Base-by-base conservation (phyloP, 2,888 invertebrate genomes). In the Melanophora roralis region DNA sequence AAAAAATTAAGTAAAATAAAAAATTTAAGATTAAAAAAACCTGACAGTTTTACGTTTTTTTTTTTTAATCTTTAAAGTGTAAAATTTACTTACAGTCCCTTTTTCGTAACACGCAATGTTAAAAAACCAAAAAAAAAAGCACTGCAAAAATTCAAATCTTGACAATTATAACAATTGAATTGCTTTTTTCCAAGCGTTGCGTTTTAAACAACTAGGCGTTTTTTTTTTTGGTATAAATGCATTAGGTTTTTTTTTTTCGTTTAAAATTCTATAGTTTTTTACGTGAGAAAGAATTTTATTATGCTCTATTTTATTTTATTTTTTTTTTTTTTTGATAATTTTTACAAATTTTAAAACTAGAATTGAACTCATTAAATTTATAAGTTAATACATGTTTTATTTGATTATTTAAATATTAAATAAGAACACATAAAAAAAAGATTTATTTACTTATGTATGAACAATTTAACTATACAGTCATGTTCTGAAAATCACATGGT, bases 351-450 rank as follows among this genome's bases (percentile, higher is more conserved):
- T 60, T 51, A 81, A 1, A 34, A 47, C n/a, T 72, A 75, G 49
- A 47, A 77, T 60, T 75, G 68, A 82, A 74, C 57, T 82, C 72
- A 74, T 81, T 78, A 71, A 67, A 60, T 76, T 68, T 81, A 79
- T 79, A 78, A 75, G 75, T 72, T 76, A 62, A 67, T 51, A 65
- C 32, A 53, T 59, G 16, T 60, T 64, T 74, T 65, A n/a, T 67
- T 60, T 47, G 12, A 12, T 51, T 67, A 72, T 36, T 40, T 62
- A 16, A 72, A 53, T 49, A 55, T 23, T 9, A 65, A 75, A 60
- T 11, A 5, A 9, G n/a, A 19, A 45, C 45, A 19, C 14, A 45
- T n/a, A 62, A 27, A n/a, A 60, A 71, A 14, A 68, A 49, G 38
- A 43, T 71, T 71, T 57, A 57, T 57, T 49, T 14, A 16, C 21